Evolutionary conservation across 2,113 vertebrate species (phyloP), one percentile per base, ranked within the genome.

Genomic region (Malurus melanocephalus): DNA sequence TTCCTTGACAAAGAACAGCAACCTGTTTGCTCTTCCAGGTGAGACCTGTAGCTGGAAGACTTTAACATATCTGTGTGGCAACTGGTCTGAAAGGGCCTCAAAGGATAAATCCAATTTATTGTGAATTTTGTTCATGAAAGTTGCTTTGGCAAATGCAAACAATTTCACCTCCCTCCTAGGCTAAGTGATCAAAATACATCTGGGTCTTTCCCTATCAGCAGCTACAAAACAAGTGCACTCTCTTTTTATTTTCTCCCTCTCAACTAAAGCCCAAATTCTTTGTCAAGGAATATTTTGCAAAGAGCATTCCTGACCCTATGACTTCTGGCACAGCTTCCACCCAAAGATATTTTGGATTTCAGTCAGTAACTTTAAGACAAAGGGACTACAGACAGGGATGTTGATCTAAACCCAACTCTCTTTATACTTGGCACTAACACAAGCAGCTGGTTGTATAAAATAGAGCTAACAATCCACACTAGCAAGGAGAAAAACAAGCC

Each of bases 281-380:
- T 57, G 28, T 59, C 13, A 66, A 76, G 59, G 46, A 67, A n/a
- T 66, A 73, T 81, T 85, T 85, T 5, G 3, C 22, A 48, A 78
- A 45, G 32, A 84, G 51, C 0, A 0, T 48, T 90, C 59, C 48
- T 66, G 55, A 76, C 87, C 66, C 55, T 79, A 0, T 51, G 66
- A 64, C 55, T 88, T 90, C 71, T 94, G 92, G 62, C 80, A 53
- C 38, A 61, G 46, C 33, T 61, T 79, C 43, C 26, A 76, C 26
- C 12, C 26, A 53, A 81, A 90, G 61, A 72, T 45, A 57, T 56
- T 72, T 61, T 92, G 62, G 35, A 79, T 90, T 88, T 93, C 57
- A 65, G 53, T 64, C 77, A 86, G 77, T 90, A 81, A 93, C 61
- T 72, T 75, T 49, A 90, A 72, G 49, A 93, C 75, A 93, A 89